Evolutionary conservation across 2,888 invertebrate genomes (phyloP), one percentile per base, ranked within the genome.

Genomic region (Cataglyphis rosenhaueri): DNA sequence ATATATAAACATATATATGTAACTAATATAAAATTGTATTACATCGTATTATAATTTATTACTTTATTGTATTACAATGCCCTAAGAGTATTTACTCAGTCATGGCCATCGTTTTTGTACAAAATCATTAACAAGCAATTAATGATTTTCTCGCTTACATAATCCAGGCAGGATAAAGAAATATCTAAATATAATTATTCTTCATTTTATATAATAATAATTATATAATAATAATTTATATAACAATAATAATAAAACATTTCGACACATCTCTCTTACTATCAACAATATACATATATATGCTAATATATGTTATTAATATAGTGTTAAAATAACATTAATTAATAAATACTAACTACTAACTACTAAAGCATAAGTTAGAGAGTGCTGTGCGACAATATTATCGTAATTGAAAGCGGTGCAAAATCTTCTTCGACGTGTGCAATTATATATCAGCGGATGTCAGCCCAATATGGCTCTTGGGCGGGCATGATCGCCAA

Each of bases 401-500:
- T n/a, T 61, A 32, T 2, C 38, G 41, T 41, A 10, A 59, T 78
- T 44, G 15, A 64, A 70, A 76, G 66, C 66, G 66, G 38, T 76
- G 78, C 57, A 78, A 70, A 59, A 70, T 12, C 35, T 41, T 18
- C 10, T 8, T 41, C 29, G 5, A 76, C 38, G 25, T n/a, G 35
- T 71, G 65, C 61, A 62, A 6, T 57, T 68, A 65, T 25, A 44
- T 32, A 61, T 74, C 29, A 62, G 35, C 66, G 64, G 3, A 82
- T 81, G 84, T 68, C 82, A 83, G 81, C 87, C 89, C 92, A 93
- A 93, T 91, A 92, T 92, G 93, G 91, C 92, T 92, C 90, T 91
- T 90, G 92, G 88, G 90, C 82, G 83, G 89, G 79, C 91, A 92
- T 88, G 75, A 84, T 82, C 44, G 74, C 90, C 18, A 25, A 73